Percentiles rank a stretch among this genome's conserved stretches.
phyloP scores from a whole-genome alignment of 2,113 vertebrate genomes.

The Campylomormyrus tamandua region DNA sequence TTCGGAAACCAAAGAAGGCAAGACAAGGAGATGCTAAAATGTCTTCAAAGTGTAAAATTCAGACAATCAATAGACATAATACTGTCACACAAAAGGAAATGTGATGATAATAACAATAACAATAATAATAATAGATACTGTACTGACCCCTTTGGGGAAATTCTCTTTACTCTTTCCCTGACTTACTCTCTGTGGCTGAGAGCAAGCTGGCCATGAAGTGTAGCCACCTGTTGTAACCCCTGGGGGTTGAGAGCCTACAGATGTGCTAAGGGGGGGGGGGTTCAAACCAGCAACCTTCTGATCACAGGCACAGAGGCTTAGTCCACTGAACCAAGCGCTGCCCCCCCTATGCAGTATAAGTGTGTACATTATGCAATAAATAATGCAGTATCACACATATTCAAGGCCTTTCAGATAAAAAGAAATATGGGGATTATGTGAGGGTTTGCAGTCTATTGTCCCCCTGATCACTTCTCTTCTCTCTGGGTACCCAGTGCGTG shows the following conservation, averaged over 20 bases:
- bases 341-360: too few species aligned
- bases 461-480: not conserved
- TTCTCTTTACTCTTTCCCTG: too few species aligned
- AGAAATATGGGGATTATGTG: not conserved
- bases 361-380: not conserved
- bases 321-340: too few species aligned
- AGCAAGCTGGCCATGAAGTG: too few species aligned
- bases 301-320: too few species aligned
- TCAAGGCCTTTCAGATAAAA: not conserved
- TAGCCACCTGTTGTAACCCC: too few species aligned
- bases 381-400: not conserved
- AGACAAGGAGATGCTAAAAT: not conserved
- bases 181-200: too few species aligned
- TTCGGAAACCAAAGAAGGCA: conserved; percentile 27
- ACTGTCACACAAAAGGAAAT: not conserved
- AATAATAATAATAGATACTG: too few species aligned
- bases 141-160: too few species aligned
- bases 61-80: not conserved
- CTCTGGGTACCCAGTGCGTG: not conserved
- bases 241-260: too few species aligned
- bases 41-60: not conserved
- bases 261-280: too few species aligned
- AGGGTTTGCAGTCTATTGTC: not conserved
- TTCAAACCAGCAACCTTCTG: too few species aligned
- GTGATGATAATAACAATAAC: not conserved